phyloP scores from a whole-genome alignment of 2,888 invertebrate species.

The Acheta domesticus region DNA sequence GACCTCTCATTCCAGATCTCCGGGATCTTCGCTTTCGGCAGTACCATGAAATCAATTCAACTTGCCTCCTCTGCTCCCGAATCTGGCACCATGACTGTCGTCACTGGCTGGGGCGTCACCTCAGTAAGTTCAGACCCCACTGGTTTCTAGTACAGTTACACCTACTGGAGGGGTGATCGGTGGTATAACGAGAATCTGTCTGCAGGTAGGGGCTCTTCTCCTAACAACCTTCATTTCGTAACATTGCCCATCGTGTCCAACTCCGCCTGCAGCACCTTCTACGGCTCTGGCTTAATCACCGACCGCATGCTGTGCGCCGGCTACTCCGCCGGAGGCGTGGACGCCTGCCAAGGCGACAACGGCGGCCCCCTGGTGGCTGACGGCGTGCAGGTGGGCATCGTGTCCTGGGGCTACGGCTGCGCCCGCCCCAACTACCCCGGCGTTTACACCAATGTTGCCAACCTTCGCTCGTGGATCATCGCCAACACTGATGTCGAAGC shows the following conservation, averaged over 20 bases:
- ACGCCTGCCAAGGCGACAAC: constrained; percentile 37
- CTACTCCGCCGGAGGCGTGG: constrained; percentile 39
- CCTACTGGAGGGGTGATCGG: too few relatives aligned
- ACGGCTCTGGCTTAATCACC: constrained; percentile 31
- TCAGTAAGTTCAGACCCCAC: not conserved
- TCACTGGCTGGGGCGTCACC: constrained; percentile 49
- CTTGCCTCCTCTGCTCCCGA: constrained; percentile 40
- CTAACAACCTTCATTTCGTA: constrained; percentile 19
- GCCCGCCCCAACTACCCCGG: too few relatives aligned
- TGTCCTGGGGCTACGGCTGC: too few relatives aligned
- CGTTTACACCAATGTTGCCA: too few relatives aligned
- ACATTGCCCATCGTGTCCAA: constrained; percentile 25
- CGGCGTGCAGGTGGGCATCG: too few relatives aligned
- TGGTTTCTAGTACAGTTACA: too few relatives aligned
- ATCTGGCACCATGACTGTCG: constrained; percentile 42
- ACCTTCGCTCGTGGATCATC: too few relatives aligned
- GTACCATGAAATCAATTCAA: constrained; percentile 48
- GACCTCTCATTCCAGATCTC: not conserved
- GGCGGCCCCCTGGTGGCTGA: too few relatives aligned
- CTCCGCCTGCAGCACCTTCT: constrained; percentile 32
- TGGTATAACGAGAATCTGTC: constrained; percentile 40
- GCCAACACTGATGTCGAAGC: too few relatives aligned
- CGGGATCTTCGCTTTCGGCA: constrained; percentile 44
- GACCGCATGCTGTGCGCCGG: constrained; percentile 41
- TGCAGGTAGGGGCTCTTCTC: constrained; percentile 5